Conservation (phyloP, 2,113 vertebrate genomes). For the Callocephalon fimbriatum region DNA sequence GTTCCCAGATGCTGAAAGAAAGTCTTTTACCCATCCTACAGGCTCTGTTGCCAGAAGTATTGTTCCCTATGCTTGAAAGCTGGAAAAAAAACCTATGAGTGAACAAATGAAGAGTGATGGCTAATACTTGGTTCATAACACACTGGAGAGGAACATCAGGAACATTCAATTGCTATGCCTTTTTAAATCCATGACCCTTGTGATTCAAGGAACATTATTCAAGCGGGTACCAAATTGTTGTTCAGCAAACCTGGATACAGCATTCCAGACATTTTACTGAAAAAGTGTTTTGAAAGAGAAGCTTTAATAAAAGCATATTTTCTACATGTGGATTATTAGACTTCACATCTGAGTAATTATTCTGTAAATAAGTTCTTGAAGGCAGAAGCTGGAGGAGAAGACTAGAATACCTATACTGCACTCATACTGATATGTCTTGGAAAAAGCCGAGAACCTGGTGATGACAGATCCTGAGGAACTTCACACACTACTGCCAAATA, state of each 20-base stretch:
- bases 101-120: not conserved
- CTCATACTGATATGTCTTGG: not conserved
- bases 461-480: not conserved
- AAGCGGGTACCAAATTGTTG: not conserved
- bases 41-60: not conserved
- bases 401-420: not conserved
- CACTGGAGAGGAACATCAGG: not conserved
- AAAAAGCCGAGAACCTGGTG: not conserved
- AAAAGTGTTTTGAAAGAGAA: not conserved
- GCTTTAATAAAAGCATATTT: not conserved
- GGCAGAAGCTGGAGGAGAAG: not conserved
- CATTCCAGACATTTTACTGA: not conserved
- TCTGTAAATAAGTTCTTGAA: not conserved
- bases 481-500: not conserved
- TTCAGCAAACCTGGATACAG: not conserved
- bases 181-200: not conserved
- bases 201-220: not conserved
- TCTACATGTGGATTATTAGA: not conserved
- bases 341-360: not conserved
- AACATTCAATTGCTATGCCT: not conserved
- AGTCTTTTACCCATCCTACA: not conserved
- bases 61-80: not conserved
- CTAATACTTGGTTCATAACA: not conserved
- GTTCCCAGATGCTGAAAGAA: not conserved
- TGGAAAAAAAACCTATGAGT: not conserved